phyloP scores from a whole-genome alignment of 92 coral and sea anemone species.

The Heliopora coerulea region DNA sequence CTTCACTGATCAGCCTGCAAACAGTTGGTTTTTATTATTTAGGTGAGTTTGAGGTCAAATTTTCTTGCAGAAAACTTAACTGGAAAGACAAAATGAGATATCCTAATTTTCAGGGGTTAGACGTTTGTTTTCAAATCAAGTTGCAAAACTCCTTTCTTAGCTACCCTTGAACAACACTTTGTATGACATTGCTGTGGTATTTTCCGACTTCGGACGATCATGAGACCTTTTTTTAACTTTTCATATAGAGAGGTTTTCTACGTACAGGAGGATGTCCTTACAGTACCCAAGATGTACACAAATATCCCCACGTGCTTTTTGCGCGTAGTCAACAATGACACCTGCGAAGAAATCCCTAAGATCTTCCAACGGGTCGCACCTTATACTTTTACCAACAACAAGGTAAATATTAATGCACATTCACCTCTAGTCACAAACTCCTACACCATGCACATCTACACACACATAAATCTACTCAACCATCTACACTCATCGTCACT shows the following conservation, averaged over 20 bases:
- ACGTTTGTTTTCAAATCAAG: no score
- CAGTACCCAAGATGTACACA: conserved; percentile 86
- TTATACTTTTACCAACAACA: conserved; percentile 78
- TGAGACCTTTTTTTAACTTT: not conserved
- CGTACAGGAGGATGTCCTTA: conserved; percentile 84
- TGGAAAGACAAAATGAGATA: no score
- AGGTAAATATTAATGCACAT: conserved; percentile 50
- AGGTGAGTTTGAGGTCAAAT: conserved; percentile 65
- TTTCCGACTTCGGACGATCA: no score
- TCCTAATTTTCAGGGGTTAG: no score
- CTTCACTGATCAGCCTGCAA: conserved; percentile 85
- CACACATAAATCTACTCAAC: no score
- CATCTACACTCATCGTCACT: no score
- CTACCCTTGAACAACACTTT: no score
- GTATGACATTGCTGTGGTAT: no score
- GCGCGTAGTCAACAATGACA: conserved; percentile 94
- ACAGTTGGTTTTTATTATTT: conserved; percentile 96
- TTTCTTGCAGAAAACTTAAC: no score
- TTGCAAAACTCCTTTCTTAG: no score
- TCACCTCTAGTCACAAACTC: not conserved
- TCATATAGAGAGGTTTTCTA: conserved; percentile 79
- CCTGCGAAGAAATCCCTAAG: conserved; percentile 79
- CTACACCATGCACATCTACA: no score
- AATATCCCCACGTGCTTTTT: conserved; percentile 81
- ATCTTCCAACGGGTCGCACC: conserved; percentile 97